Conservation (phyloP, 1,140 invertebrate genomes). For the Drosophila kikkawai region DNA sequence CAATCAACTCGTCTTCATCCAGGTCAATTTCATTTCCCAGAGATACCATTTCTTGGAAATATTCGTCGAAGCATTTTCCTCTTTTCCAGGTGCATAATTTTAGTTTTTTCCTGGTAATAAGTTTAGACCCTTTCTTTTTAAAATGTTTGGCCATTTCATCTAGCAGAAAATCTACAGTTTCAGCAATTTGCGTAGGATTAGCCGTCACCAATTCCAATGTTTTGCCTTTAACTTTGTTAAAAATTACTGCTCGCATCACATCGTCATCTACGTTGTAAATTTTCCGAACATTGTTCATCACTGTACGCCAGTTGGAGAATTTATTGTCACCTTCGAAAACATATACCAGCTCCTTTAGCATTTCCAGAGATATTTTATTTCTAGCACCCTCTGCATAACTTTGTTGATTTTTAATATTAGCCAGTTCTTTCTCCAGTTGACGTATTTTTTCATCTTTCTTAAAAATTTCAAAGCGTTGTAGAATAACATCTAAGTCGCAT, state of each 20-base stretch:
- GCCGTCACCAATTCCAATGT: not conserved
- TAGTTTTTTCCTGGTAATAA: no score
- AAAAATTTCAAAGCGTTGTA: not conserved
- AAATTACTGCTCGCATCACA: not conserved
- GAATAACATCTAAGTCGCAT: not conserved
- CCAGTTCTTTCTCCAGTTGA: not conserved
- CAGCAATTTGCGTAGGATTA: no score
- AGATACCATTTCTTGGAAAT: no score
- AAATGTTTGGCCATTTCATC: no score
- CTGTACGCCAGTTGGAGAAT: not conserved
- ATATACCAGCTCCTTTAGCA: not conserved
- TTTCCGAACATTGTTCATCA: not conserved
- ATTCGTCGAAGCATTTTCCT: no score
- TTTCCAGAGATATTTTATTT: not conserved
- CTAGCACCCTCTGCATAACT: not conserved
- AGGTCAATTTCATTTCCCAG: no score
- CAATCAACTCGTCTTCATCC: no score
- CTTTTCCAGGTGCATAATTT: no score
- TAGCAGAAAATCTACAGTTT: no score
- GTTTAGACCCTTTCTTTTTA: no score
- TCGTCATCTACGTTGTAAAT: not conserved
- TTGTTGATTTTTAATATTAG: not conserved
- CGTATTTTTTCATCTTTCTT: not conserved
- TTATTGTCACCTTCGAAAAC: not conserved
- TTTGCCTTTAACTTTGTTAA: not conserved